Conservation (phyloP, 2,797 vertebrate species). For the Echeneis naucrates region DNA sequence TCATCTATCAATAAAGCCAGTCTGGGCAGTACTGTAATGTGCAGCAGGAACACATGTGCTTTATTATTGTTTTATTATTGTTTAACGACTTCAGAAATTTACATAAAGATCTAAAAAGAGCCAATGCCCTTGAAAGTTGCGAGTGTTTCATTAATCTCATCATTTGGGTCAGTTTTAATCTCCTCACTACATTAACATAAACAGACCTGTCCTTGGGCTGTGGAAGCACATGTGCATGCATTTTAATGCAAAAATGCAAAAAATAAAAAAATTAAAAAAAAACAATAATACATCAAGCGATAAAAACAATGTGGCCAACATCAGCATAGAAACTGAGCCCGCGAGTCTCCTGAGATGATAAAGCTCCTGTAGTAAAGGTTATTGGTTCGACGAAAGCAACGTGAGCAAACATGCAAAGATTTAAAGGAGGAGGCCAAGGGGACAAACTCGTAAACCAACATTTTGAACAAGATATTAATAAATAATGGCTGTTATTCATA, state of each 20-base stretch:
- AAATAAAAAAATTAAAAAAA: slow-evolving; percentile 23
- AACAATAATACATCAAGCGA: slow-evolving; percentile 4
- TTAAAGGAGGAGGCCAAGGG: slow-evolving; percentile 1
- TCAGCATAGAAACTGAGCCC: slow-evolving; percentile 63
- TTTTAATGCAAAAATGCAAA: slow-evolving; percentile 36
- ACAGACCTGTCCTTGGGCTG: slow-evolving; percentile 41
- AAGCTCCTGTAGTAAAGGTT: slow-evolving; percentile 67
- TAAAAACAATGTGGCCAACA: slow-evolving; percentile 39
- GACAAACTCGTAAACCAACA: slow-evolving; percentile 46
- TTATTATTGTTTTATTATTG: not conserved
- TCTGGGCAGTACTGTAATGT: too few relatives aligned
- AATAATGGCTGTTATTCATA: slow-evolving; percentile 69
- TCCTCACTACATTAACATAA: slow-evolving; percentile 43
- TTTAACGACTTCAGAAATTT: slow-evolving; percentile 26
- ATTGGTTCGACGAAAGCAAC: slow-evolving; percentile 58
- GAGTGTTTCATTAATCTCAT: slow-evolving; percentile 17
- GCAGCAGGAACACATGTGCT: too few relatives aligned
- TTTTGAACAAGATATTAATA: slow-evolving; percentile 54
- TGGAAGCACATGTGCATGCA: slow-evolving; percentile 7
- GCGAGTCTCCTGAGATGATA: slow-evolving; percentile 62
- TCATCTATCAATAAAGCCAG: not conserved
- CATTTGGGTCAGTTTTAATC: slow-evolving; percentile 32
- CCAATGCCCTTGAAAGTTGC: slow-evolving; percentile 23
- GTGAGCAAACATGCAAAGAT: slow-evolving; percentile 69
- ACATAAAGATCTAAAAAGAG: slow-evolving; percentile 21